Evolutionary conservation across 2,888 invertebrate species (phyloP).

Genomic region (Spicauda simplicius): DNA sequence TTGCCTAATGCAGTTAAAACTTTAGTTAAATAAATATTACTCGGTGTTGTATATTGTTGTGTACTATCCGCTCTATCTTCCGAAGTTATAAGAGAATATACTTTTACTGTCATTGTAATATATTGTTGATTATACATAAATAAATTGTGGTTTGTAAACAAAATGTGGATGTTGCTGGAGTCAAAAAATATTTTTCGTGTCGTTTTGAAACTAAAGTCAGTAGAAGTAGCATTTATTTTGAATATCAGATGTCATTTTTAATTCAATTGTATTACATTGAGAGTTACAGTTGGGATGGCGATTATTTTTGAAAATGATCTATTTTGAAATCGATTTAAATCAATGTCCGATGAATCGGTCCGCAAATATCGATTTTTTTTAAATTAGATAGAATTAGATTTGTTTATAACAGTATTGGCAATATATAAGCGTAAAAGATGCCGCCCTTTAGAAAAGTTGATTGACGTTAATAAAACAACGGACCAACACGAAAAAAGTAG

Average conservation of each 20-base stretch:
- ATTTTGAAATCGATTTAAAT: no score
- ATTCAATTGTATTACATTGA: no score
- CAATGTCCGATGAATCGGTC: no score
- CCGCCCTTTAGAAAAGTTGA: no score
- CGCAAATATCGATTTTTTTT: no score
- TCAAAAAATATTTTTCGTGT: neutral
- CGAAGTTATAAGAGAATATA: neutral
- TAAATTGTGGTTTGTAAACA: neutral
- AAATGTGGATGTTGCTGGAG: neutral
- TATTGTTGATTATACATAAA: neutral
- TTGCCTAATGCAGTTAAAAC: neutral
- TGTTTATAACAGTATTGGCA: no score
- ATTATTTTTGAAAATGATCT: no score
- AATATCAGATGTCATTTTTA: neutral
- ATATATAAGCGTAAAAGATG: no score
- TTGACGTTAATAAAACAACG: no score
- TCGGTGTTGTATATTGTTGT: neutral
- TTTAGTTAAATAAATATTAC: conserved; percentile 3
- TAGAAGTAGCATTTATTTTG: neutral
- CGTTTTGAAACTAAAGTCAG: neutral
- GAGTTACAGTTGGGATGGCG: no score
- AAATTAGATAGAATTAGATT: neutral
- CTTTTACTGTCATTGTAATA: neutral
- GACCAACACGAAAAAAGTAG: no score
- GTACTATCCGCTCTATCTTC: neutral